Evolutionary conservation across 2,888 invertebrate genomes (phyloP).

Genomic region (Agonopterix arenella): DNA sequence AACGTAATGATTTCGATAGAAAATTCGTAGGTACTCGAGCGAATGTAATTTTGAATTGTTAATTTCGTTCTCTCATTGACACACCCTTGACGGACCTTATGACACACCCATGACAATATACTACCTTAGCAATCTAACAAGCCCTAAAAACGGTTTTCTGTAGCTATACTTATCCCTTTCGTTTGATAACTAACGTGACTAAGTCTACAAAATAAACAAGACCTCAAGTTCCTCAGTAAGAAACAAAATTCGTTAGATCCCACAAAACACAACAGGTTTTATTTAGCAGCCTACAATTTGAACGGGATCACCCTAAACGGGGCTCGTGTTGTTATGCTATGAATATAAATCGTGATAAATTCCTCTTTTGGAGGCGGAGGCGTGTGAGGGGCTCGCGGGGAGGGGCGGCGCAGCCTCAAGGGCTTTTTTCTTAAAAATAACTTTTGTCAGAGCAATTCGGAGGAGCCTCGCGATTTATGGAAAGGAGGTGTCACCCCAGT

Average conservation of each 20-base stretch:
- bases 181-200: too few species aligned
- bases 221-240: too few species aligned
- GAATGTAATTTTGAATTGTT: too few species aligned
- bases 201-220: too few species aligned
- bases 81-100: too few species aligned
- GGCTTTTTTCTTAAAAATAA: constrained; percentile 77
- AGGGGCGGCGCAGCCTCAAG: constrained; percentile 56
- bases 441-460: constrained; percentile 75
- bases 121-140: too few species aligned
- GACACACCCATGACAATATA: too few species aligned
- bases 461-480: constrained; percentile 69
- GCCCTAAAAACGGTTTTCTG: too few species aligned
- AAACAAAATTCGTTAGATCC: constrained; percentile 2
- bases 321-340: constrained; percentile 74
- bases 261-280: constrained; percentile 39
- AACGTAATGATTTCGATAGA: too few species aligned
- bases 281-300: constrained; percentile 59
- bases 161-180: too few species aligned
- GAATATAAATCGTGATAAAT: constrained; percentile 80
- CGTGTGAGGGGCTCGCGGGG: constrained; percentile 28
- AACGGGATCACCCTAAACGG: constrained; percentile 66
- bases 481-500: constrained; percentile 75
- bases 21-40: too few species aligned
- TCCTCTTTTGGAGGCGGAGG: constrained; percentile 49
- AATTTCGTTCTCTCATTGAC: too few species aligned